These are phyloP conservation scores for Ptilonorhynchus violaceus DNA, from an alignment of 2,113 vertebrate genomes.

Conservation along the genomic window DNA sequence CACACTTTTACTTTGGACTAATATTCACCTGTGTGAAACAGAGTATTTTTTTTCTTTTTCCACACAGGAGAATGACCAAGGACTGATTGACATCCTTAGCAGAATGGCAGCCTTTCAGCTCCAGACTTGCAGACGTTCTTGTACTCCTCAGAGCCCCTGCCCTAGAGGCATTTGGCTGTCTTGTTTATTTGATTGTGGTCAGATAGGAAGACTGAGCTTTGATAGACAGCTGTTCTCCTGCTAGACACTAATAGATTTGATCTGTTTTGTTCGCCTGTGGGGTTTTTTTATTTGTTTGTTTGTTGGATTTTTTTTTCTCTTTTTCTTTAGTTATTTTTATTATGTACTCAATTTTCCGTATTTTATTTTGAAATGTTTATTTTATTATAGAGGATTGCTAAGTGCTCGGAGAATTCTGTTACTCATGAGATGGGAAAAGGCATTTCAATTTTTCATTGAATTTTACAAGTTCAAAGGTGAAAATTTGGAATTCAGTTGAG, in stretches of 20 bases:
- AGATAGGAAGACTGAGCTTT: slow-evolving; percentile 8
- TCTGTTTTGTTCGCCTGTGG: not conserved
- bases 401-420: not conserved
- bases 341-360: not conserved
- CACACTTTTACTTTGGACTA: not conserved
- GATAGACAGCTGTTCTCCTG: slow-evolving; percentile 11
- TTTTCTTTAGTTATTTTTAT: not conserved
- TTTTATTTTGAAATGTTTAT: not conserved
- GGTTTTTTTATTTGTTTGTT: not conserved
- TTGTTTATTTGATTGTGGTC: slow-evolving; percentile 28
- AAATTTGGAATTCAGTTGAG: not conserved
- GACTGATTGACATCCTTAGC: not conserved
- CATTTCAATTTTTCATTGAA: not conserved
- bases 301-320: accelerated
- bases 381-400: not conserved
- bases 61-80: not conserved
- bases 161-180: not conserved
- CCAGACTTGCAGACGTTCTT: not conserved
- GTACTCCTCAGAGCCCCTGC: not conserved
- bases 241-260: slow-evolving; percentile 4
- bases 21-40: not conserved
- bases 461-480: not conserved
- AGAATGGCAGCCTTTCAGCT: slow-evolving; percentile 18
- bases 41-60: not conserved
- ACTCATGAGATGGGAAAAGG: not conserved